Base-by-base conservation (phyloP, 2,113 vertebrate genomes). In the Caretta caretta region DNA sequence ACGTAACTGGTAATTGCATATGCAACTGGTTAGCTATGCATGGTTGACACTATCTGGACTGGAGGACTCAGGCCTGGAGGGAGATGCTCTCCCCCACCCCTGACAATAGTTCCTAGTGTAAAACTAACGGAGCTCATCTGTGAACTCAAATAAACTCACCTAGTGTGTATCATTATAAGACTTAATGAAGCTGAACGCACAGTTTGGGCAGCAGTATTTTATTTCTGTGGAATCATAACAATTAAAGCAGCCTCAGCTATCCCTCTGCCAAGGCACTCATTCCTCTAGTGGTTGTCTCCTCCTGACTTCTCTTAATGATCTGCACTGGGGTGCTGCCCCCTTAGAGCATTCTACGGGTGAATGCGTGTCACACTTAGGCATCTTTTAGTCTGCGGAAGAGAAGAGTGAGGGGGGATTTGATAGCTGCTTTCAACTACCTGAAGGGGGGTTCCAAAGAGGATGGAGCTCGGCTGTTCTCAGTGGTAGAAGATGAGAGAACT, bases 1-100 rank as follows among this genome's bases (percentile, higher is more conserved):
- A 25, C 2, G 1, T 35, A 35, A 24, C 35, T 85, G 20, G 46
- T 90, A 5, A 87, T 56, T 13, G 42, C 20, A 2, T 0, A 8
- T 0, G 6, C 25, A 80, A n/a, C 48, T 1, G 3, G 1, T 17
- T 59, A 38, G 46, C 0, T 2, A 29, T 11, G 54, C 11, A 1
- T 22, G 48, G 86, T 81, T 31, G 54, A 46, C 57, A 49, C 2
- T 42, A 2, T 79, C 0, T 0, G 42, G 27, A 3, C 84, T 20
- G 29, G 27, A 62, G 46, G 69, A 76, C 78, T 25, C 62, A 16
- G 42, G 5, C 25, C 75, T 78, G 62, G n/a, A 38, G 10, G 48
- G 0, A 17, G 35, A 62, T 87, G 80, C 10, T 86, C 27, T 31
- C 0, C 27, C 24, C n/a, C 83, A 42, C 2, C 46, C 53, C 62